Conservation (phyloP, 2,113 vertebrate species). For the Gallinago paraguaiae region DNA sequence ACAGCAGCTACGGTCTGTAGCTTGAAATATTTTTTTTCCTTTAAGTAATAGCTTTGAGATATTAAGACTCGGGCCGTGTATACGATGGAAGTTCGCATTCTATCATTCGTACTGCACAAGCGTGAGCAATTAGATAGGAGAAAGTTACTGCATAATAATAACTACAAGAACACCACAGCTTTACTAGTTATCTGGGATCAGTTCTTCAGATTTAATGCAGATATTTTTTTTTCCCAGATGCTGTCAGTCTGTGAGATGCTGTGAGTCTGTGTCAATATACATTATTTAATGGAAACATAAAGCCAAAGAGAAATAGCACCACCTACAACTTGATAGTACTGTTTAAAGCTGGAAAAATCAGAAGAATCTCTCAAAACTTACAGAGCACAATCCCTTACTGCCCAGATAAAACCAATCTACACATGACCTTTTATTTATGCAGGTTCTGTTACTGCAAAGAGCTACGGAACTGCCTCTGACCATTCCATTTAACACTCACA, state of each 20-base stretch:
- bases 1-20: background rate
- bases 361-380: background rate
- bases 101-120: background rate
- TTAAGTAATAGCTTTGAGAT: background rate
- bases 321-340: background rate
- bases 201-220: background rate
- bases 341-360: background rate
- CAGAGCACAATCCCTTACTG: background rate
- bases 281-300: background rate
- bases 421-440: background rate
- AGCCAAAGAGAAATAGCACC: background rate
- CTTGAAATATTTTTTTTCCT: background rate
- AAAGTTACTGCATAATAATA: background rate
- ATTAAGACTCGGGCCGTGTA: background rate
- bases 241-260: fast-evolving
- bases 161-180: background rate
- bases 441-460: background rate
- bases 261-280: fast-evolving
- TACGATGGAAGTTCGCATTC: background rate
- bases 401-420: background rate
- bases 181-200: background rate
- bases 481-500: background rate
- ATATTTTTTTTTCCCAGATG: background rate
- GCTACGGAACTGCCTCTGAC: background rate
- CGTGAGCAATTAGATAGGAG: background rate